Base-by-base conservation (phyloP, 2,888 invertebrate species). In the Sclerodermus sp. region DNA sequence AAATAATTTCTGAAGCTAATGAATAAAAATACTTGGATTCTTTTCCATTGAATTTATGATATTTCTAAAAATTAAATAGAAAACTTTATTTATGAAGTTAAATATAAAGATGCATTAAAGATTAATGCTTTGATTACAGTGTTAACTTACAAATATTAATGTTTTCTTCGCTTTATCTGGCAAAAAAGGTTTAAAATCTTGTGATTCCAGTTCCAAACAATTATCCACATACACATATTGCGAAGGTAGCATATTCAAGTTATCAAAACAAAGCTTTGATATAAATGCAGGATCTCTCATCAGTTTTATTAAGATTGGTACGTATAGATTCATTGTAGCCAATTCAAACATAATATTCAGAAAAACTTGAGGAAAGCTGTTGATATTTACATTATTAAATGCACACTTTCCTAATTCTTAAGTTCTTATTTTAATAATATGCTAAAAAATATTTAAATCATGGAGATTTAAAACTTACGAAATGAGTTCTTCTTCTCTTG, bases 281-380 rank as follows among this genome's bases (percentile, higher is more conserved):
- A 89, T 74, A 70, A 85, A 88, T 13, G 83, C 81, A n/a, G 76
- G 73, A 65, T 82, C 79, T 45, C 91, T 76, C 2, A 82, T 80
- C 56, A 79, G 79, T 53, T 80, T 77, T 55, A 88, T 83, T 53
- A 89, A 76, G 68, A 87, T 39, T 6, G 13, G 30, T 2, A 47
- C 34, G 36, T 57, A 64, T 34, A 64, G 37, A 41, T 48, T 43
- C 37, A 23, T 38, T 10, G 10, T 1, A 1, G 45, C 1, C 41
- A 59, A 29, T 30, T 40, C 48, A 3, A 4, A 2, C 9, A 64
- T 0, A 16, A 54, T 44, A 10, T 36, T 49, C 30, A 49, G 1
- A 16, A 65, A 14, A 5, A 51, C 15, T 38, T 31, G 12, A 45
- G 62, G 51, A 54, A n/a, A 67, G 6, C 70, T 75, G 44, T 9